Conservation (phyloP, 2,797 vertebrate genomes). For the Loriculus beryllinus region DNA sequence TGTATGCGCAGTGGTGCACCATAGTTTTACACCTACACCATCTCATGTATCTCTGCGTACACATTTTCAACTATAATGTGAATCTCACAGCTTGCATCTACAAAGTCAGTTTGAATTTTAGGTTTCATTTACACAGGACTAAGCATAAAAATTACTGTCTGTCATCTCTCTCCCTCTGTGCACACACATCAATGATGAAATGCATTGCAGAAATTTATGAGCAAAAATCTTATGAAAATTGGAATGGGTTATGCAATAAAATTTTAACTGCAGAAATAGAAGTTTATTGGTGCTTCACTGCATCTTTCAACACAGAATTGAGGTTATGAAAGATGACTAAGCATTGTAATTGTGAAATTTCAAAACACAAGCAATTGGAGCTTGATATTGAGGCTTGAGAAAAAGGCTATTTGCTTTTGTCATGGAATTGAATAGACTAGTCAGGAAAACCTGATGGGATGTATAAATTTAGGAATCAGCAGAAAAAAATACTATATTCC, state of each 20-base stretch:
- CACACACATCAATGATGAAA: slow-evolving; percentile 25
- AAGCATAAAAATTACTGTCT: slow-evolving; percentile 20
- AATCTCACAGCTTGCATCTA: background rate
- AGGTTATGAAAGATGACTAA: slow-evolving; percentile 28
- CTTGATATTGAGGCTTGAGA: background rate
- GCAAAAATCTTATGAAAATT: slow-evolving; percentile 29
- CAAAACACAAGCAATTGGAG: background rate
- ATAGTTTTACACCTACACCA: background rate
- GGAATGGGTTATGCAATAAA: slow-evolving; percentile 35
- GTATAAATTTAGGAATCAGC: background rate
- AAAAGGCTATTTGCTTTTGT: background rate
- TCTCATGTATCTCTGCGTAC: background rate
- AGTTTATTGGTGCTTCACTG: slow-evolving; percentile 38
- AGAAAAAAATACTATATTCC: background rate
- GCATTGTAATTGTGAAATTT: slow-evolving; percentile 10
- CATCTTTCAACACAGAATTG: background rate
- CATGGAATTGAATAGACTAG: background rate
- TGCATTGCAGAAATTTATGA: slow-evolving; percentile 39
- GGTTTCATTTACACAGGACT: background rate
- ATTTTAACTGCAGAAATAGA: slow-evolving; percentile 37
- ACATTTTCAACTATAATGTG: background rate
- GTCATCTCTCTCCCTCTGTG: slow-evolving; percentile 15
- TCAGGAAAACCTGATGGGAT: background rate
- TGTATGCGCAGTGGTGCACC: background rate
- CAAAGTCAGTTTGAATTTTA: background rate